Evolutionary conservation across 1,140 invertebrate species (phyloP), one percentile per base, ranked within the genome.

Genomic region (Polyergus mexicanus): DNA sequence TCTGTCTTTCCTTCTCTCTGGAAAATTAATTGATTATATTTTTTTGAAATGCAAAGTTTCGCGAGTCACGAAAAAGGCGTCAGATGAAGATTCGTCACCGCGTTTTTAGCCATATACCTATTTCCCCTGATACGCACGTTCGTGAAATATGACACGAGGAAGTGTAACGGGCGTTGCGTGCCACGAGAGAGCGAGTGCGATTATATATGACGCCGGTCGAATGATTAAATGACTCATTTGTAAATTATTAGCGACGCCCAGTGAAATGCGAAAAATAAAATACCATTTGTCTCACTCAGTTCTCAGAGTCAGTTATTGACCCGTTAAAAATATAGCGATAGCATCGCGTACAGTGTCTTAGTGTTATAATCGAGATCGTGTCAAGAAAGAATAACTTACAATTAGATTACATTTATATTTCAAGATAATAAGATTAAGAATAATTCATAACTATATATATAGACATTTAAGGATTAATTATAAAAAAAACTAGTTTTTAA

Each of bases 141-240:
- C 66, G 13, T 60, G 54, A 83, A 47, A 83, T 72, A 72, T 56
- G 38, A 81, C 51, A 81, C 41, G 51, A 83, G 68, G 78, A 83
- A 83, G 54, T 83, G 38, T 54, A 83, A 83, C 78, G 66, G 51
- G 51, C 77, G 66, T 81, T 81, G 68, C 77, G 47, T 71, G 65
- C 66, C 16, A 35, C 25, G 78, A 72, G 54, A 71, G 68, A 81
- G 25, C 38, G 47, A 69, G 4, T 47, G 51, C 25, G 51, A 25
- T 66, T 47, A n/a, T 44, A 54, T 35, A 51, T 51, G 60, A 76
- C n/a, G 66, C 38, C 35, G 25, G 51, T 4, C 22, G 66, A 44
- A 13, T 47, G 68, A 83, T 72, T 83, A 83, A 83, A n/a, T 83
- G 78, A 83, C 54, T 83, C 78, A 83, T 83, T 83, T 83, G 54